Conservation (phyloP, 2,888 invertebrate genomes). For the Agrochola litura region DNA sequence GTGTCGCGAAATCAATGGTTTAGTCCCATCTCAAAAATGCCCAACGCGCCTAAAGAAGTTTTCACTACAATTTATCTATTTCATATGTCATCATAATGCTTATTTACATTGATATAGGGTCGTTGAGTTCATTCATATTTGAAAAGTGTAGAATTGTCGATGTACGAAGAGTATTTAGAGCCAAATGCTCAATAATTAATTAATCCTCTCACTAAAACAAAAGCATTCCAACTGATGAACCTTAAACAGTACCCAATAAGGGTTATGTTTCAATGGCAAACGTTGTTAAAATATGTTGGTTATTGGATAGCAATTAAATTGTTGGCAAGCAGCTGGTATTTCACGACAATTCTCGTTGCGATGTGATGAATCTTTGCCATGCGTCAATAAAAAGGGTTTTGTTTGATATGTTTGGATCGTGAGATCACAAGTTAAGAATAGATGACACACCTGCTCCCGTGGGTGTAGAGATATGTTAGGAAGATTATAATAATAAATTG, state of each 20-base stretch:
- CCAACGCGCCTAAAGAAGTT: too few relatives aligned
- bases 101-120: too few relatives aligned
- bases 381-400: constrained; percentile 37
- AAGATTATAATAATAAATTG: neutral
- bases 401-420: constrained; percentile 13
- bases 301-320: constrained; percentile 45
- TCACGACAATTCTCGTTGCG: constrained; percentile 25
- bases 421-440: constrained; percentile 26
- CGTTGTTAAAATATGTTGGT: constrained; percentile 11
- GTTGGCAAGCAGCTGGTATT: constrained; percentile 52
- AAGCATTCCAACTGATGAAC: neutral
- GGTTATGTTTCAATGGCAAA: constrained; percentile 14
- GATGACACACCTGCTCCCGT: constrained; percentile 35
- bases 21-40: too few relatives aligned
- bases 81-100: neutral
- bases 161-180: constrained; percentile 30
- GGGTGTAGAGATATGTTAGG: neutral
- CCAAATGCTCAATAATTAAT: constrained; percentile 15
- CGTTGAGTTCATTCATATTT: constrained; percentile 22
- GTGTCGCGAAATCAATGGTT: too few relatives aligned
- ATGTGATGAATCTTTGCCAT: constrained; percentile 49
- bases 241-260: neutral
- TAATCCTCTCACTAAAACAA: constrained; percentile 7
- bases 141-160: neutral
- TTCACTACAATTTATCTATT: too few relatives aligned